These are phyloP conservation scores for Gnathonemus longibarbis DNA, from an alignment of 2,113 vertebrate genomes.

Conservation along the genomic window DNA sequence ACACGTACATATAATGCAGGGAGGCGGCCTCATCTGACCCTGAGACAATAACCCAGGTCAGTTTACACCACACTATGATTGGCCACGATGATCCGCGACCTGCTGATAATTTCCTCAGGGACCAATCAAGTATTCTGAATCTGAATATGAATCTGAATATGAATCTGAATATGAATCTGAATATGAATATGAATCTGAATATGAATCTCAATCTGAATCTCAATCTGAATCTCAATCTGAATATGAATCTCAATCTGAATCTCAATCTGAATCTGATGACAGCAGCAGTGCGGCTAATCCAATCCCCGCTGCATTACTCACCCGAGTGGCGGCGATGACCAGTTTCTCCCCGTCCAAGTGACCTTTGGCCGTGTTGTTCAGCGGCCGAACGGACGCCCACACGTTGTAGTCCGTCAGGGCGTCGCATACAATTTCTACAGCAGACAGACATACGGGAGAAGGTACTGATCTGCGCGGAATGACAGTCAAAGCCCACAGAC, in stretches of 20 bases:
- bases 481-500: background rate
- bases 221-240: too few species aligned
- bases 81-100: too few species aligned
- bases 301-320: slow-evolving; percentile 46
- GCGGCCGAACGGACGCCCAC: slow-evolving; percentile 70
- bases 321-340: slow-evolving; percentile 72
- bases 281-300: background rate
- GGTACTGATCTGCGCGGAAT: background rate
- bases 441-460: background rate
- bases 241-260: too few species aligned
- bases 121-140: too few species aligned
- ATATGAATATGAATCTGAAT: too few species aligned
- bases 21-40: background rate
- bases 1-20: background rate
- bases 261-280: too few species aligned
- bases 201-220: too few species aligned
- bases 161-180: too few species aligned
- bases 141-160: too few species aligned
- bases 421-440: slow-evolving; percentile 78
- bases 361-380: slow-evolving; percentile 68
- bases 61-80: background rate
- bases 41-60: background rate
- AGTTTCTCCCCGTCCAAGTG: slow-evolving; percentile 58
- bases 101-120: too few species aligned
- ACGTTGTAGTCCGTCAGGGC: slow-evolving; percentile 75